Conservation (phyloP, 1,140 invertebrate genomes). For the Atopsyche davidsoni region DNA sequence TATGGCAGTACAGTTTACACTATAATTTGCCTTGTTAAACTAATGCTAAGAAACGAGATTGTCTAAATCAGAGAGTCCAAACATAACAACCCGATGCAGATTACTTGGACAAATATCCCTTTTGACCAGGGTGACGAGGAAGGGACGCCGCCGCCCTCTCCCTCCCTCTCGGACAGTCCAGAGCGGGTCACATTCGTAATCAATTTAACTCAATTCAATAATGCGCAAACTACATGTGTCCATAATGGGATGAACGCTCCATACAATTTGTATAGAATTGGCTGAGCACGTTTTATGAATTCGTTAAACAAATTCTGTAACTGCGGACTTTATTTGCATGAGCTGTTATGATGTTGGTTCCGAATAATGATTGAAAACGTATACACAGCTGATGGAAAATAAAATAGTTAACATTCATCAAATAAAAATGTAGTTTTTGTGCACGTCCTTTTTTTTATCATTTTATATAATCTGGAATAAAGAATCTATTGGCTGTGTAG, state of each 20-base stretch:
- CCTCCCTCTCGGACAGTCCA: neutral
- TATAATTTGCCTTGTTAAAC: neutral
- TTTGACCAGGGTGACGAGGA: neutral
- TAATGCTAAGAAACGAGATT: neutral
- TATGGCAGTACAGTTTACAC: neutral
- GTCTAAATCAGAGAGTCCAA: slow-evolving; percentile 22
- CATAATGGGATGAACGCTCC: slow-evolving; percentile 18
- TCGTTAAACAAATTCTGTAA: too few relatives aligned
- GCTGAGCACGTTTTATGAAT: too few relatives aligned
- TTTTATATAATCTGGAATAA: too few relatives aligned
- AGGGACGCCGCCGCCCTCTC: neutral
- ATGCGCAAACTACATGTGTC: slow-evolving; percentile 14
- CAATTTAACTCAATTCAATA: slow-evolving; percentile 27
- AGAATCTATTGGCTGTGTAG: too few relatives aligned
- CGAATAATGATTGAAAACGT: too few relatives aligned
- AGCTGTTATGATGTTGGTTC: too few relatives aligned
- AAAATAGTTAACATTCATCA: too few relatives aligned
- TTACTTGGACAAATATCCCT: slow-evolving; percentile 17
- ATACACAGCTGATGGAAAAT: too few relatives aligned
- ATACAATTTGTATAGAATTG: too few relatives aligned
- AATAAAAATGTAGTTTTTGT: too few relatives aligned
- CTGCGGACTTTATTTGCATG: too few relatives aligned
- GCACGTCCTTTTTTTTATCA: too few relatives aligned
- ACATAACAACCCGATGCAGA: slow-evolving; percentile 25
- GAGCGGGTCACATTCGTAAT: slow-evolving; percentile 20